These are phyloP conservation scores for Aramus guarauna DNA, from an alignment of 2,113 vertebrate species.

Conservation along the genomic window DNA sequence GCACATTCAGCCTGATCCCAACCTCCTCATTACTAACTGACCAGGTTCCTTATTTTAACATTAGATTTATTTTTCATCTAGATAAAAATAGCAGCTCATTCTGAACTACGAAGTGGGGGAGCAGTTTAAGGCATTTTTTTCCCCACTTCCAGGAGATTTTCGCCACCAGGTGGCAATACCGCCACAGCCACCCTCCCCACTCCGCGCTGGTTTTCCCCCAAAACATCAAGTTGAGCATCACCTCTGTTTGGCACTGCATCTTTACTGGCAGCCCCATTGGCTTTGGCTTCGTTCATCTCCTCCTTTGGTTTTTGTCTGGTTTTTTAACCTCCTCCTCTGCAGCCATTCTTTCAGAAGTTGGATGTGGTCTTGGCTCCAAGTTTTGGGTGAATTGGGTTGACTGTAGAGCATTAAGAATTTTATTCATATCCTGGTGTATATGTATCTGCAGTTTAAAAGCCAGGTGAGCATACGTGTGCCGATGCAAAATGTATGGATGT, in stretches of 20 bases:
- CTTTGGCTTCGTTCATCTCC: accelerated
- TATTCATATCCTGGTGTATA: accelerated
- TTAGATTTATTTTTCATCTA: neutral
- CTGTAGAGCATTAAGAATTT: accelerated
- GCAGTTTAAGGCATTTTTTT: neutral
- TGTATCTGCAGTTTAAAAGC: accelerated
- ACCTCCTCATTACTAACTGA: accelerated
- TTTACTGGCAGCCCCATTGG: accelerated
- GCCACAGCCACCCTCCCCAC: neutral
- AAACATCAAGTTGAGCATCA: neutral
- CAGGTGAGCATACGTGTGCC: accelerated
- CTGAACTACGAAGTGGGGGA: accelerated
- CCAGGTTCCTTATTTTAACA: neutral
- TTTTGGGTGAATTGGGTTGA: neutral
- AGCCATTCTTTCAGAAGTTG: accelerated
- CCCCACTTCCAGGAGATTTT: accelerated
- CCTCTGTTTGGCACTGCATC: accelerated
- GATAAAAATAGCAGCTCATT: neutral
- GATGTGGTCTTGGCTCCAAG: neutral
- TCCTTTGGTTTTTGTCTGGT: too few species aligned
- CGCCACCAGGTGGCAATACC: constrained; percentile 44
- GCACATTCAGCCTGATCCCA: neutral
- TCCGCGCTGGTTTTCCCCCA: neutral
- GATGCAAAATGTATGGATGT: accelerated
- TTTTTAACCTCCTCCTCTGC: neutral